Evolutionary conservation across 2,113 vertebrate genomes (phyloP).

Genomic region (Albula goreensis): DNA sequence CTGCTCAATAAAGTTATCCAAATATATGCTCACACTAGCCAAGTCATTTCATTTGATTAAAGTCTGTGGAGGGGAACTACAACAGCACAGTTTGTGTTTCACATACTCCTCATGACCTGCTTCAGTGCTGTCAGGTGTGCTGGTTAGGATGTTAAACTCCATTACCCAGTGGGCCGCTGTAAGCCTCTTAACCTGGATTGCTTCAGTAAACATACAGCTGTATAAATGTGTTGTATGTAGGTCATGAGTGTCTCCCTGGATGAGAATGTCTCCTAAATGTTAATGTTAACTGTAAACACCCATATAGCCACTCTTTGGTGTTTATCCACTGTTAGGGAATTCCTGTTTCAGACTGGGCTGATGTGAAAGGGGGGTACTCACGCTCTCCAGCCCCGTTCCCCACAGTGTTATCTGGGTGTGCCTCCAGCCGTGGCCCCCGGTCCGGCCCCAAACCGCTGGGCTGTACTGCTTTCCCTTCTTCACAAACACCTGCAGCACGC

Average conservation of each 20-base stretch:
- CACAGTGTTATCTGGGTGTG: constrained; percentile 76
- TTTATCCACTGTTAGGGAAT: neutral
- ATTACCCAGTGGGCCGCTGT: too few relatives aligned
- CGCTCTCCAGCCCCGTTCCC: constrained; percentile 70
- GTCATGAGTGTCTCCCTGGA: too few relatives aligned
- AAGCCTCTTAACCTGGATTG: too few relatives aligned
- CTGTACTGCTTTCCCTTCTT: constrained; percentile 64
- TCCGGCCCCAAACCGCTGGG: constrained; percentile 80
- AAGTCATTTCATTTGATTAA: neutral
- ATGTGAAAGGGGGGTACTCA: constrained; percentile 60
- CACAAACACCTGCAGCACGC: constrained; percentile 81
- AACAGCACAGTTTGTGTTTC: neutral
- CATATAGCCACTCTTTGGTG: neutral
- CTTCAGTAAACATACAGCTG: too few relatives aligned
- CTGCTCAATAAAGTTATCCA: too few relatives aligned
- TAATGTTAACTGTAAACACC: neutral
- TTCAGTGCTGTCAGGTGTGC: too few relatives aligned
- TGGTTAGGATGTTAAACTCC: too few relatives aligned
- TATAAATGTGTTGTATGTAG: too few relatives aligned
- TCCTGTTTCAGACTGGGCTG: too few relatives aligned
- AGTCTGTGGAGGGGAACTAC: neutral
- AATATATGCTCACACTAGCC: too few relatives aligned
- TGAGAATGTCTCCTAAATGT: too few relatives aligned
- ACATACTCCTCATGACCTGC: too few relatives aligned
- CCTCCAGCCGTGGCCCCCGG: constrained; percentile 81